Conservation (phyloP, 2,113 vertebrate species). For the Salvelinus alpinus region DNA sequence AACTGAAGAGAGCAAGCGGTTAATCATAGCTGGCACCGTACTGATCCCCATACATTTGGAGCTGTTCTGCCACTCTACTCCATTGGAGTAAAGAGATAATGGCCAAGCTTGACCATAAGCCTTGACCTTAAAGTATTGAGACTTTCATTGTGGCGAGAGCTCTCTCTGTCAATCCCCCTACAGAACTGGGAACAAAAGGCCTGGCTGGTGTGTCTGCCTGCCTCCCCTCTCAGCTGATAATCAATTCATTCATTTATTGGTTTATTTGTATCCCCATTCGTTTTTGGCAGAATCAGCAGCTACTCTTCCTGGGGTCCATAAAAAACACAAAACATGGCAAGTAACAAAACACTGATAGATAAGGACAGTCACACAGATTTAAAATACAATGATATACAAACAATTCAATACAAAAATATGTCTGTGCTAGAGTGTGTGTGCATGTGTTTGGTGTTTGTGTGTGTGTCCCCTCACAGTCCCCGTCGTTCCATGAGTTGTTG, state of each 20-base stretch:
- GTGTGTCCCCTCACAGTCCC: too few relatives aligned
- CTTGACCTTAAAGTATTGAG: constrained; percentile 50
- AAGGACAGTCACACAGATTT: too few relatives aligned
- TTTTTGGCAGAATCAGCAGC: too few relatives aligned
- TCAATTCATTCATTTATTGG: constrained; percentile 51
- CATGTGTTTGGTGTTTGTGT: too few relatives aligned
- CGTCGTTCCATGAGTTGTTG: too few relatives aligned
- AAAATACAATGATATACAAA: too few relatives aligned
- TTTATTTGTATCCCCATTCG: too few relatives aligned
- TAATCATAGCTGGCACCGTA: constrained; percentile 14
- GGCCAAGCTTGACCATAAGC: constrained; percentile 45
- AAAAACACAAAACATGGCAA: too few relatives aligned
- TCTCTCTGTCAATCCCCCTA: constrained; percentile 56
- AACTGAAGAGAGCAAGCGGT: not conserved
- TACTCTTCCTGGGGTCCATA: too few relatives aligned
- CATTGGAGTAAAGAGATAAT: constrained; percentile 36
- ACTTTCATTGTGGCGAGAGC: constrained; percentile 66
- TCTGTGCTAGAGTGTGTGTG: too few relatives aligned
- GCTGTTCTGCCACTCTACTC: constrained; percentile 31
- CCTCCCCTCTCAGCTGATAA: constrained; percentile 62
- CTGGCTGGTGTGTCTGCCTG: constrained; percentile 50
- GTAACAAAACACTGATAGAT: too few relatives aligned
- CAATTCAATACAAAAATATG: too few relatives aligned
- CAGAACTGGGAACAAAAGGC: constrained; percentile 63
- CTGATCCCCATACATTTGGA: constrained; percentile 19